These are phyloP conservation scores for Pipistrellus kuhlii DNA, from an alignment of 2,797 vertebrate species.

Conservation along the genomic window DNA sequence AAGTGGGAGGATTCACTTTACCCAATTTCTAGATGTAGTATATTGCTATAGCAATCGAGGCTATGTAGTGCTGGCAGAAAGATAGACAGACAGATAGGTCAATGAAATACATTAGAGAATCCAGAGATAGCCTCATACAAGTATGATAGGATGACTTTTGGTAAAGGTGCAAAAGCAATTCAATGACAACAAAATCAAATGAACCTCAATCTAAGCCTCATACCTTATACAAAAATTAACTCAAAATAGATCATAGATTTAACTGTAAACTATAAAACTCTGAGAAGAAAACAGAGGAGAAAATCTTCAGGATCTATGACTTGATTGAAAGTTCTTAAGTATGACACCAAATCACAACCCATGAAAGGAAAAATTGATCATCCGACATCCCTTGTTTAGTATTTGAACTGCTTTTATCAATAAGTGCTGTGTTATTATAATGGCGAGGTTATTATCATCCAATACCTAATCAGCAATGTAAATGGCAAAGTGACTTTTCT, in stretches of 20 bases:
- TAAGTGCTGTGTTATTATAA: background rate
- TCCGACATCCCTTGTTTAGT: background rate
- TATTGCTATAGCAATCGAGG: background rate
- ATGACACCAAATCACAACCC: background rate
- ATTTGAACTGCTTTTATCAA: background rate
- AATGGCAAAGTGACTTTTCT: background rate
- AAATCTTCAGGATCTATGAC: background rate
- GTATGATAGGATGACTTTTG: background rate
- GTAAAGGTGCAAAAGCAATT: background rate
- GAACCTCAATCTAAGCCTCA: background rate
- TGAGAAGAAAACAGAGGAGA: background rate
- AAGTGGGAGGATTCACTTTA: background rate
- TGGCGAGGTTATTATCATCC: background rate
- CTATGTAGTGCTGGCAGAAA: background rate
- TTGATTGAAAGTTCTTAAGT: conserved; percentile 14
- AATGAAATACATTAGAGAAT: background rate
- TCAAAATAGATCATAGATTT: background rate
- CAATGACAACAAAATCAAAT: conserved; percentile 11
- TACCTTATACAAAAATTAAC: background rate
- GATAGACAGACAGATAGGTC: background rate
- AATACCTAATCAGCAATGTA: background rate
- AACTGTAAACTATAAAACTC: background rate
- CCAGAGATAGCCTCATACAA: background rate
- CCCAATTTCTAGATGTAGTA: background rate
- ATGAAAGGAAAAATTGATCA: background rate